Evolutionary conservation across 2,888 invertebrate genomes (phyloP).

Genomic region (Sarcophaga variegata): DNA sequence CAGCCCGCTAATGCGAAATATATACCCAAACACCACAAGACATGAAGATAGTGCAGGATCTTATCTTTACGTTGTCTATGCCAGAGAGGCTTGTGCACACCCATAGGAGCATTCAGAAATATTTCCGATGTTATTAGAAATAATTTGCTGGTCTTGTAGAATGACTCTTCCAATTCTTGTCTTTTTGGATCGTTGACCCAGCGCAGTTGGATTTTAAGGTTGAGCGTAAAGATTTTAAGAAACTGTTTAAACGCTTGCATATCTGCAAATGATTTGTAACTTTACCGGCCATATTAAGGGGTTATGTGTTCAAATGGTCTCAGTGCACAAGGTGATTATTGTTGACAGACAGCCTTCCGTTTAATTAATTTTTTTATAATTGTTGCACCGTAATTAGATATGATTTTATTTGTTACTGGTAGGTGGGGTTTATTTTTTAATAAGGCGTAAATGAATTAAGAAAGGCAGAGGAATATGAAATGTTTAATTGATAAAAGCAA

Average conservation of each 20-base stretch:
- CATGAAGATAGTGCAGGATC: slow-evolving; percentile 58
- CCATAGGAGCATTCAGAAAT: slow-evolving; percentile 70
- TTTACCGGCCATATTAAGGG: neutral
- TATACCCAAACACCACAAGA: slow-evolving; percentile 69
- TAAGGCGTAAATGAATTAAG: too few relatives aligned
- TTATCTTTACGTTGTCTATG: neutral
- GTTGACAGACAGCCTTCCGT: neutral
- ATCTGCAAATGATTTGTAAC: neutral
- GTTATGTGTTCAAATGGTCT: neutral
- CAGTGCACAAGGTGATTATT: slow-evolving; percentile 6
- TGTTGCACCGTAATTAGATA: slow-evolving; percentile 51
- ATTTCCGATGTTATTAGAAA: slow-evolving; percentile 69
- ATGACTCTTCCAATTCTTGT: slow-evolving; percentile 51
- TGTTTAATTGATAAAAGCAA: too few relatives aligned
- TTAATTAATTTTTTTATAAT: slow-evolving; percentile 60
- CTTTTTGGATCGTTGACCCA: slow-evolving; percentile 2
- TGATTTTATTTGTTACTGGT: neutral
- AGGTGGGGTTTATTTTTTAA: neutral
- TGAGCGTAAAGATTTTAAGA: neutral
- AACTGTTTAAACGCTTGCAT: slow-evolving; percentile 41
- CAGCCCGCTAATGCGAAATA: slow-evolving; percentile 55
- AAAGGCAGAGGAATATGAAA: too few relatives aligned
- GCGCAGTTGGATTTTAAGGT: neutral
- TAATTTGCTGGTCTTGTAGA: slow-evolving; percentile 60
- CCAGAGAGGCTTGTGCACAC: slow-evolving; percentile 53